Conservation (phyloP, 1,140 invertebrate genomes). For the Dolichoris vasculosae region DNA sequence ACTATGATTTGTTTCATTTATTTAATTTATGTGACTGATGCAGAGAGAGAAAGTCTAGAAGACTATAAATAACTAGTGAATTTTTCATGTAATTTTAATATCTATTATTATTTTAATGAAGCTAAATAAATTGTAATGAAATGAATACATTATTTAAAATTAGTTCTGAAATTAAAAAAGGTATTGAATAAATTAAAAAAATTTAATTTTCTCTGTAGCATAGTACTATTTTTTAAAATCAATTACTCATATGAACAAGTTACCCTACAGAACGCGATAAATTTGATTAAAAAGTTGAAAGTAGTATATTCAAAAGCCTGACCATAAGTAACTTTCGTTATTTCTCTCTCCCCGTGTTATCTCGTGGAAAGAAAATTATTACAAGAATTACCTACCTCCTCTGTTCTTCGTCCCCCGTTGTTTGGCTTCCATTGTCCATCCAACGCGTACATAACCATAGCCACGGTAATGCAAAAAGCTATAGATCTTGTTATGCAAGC, state of each 20-base stretch:
- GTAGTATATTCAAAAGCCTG: background rate
- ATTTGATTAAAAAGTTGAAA: slow-evolving; percentile 4
- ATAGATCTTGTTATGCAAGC: slow-evolving; percentile 26
- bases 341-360: background rate
- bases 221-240: background rate
- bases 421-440: no score
- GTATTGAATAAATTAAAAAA: background rate
- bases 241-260: background rate
- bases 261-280: background rate
- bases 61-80: background rate
- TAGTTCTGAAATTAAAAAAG: background rate
- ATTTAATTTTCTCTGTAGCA: background rate
- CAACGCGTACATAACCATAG: background rate
- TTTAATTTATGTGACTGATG: background rate
- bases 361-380: background rate
- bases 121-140: background rate
- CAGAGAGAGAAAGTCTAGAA: background rate
- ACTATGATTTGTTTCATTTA: no score
- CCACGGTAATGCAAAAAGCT: background rate
- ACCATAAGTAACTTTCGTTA: background rate
- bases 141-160: background rate
- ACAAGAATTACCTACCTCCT: background rate
- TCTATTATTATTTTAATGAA: slow-evolving; percentile 7
- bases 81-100: slow-evolving; percentile 1
- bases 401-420: background rate